A percentile compares a stretch with the other conserved stretches of the same genome.
Conservation (phyloP, 2,113 vertebrate species). For the Dendrocopos noguchii region DNA sequence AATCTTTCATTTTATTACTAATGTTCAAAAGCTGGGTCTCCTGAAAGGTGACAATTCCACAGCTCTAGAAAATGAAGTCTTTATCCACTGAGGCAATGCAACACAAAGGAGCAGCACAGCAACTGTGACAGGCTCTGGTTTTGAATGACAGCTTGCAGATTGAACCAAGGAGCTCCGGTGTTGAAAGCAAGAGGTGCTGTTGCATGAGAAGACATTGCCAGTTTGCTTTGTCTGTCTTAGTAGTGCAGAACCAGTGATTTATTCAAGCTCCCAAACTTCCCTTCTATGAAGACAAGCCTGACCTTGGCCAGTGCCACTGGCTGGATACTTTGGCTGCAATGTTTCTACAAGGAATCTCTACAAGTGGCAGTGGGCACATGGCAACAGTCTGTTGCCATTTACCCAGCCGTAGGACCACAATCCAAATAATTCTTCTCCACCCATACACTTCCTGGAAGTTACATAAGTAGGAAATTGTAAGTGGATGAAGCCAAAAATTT, state of each 20-base stretch:
- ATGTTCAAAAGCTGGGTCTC: neutral
- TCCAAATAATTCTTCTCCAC: neutral
- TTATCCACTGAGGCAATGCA: neutral
- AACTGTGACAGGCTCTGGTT: neutral
- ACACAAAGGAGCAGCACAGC: neutral
- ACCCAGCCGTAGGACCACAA: neutral
- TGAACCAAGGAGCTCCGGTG: neutral
- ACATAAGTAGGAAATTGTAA: slow-evolving; percentile 9
- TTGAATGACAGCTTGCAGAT: neutral
- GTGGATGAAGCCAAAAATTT: slow-evolving; percentile 4
- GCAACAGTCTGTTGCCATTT: neutral
- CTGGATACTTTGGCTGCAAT: neutral
- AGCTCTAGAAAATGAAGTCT: neutral
- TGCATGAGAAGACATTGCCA: neutral
- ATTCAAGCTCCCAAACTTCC: neutral
- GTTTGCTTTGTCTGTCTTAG: neutral
- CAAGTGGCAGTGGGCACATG: neutral
- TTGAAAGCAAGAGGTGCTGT: neutral
- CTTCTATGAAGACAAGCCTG: neutral
- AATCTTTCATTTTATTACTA: neutral
- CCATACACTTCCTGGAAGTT: neutral
- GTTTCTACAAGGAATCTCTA: neutral
- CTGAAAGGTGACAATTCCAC: neutral
- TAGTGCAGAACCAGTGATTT: neutral
- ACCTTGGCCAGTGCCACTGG: neutral